Evolutionary conservation across 2,113 vertebrate genomes (phyloP).

Genomic region (Phyllostomus discolor): DNA sequence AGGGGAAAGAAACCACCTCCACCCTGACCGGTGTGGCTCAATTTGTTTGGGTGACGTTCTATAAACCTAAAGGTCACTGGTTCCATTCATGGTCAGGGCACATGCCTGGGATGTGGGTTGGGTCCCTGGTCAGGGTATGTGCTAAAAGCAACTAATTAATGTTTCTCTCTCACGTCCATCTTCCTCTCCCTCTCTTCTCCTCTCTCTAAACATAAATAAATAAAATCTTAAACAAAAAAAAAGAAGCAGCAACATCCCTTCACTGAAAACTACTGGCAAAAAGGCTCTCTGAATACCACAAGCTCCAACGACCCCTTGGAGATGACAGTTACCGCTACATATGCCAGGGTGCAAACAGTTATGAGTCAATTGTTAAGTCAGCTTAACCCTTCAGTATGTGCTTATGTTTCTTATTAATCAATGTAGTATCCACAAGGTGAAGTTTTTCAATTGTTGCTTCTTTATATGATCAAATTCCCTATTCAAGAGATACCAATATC

Average conservation of each 20-base stretch:
- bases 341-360: not conserved
- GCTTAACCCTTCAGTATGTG: not conserved
- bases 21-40: too few species aligned
- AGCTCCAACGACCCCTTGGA: not conserved
- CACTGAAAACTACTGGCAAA: not conserved
- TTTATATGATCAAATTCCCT: not conserved
- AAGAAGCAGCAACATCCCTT: not conserved
- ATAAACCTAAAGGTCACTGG: too few species aligned
- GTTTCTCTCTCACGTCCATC: too few species aligned
- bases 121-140: too few species aligned
- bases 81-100: too few species aligned
- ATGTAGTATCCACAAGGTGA: not conserved
- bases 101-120: too few species aligned
- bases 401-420: not conserved
- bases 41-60: too few species aligned
- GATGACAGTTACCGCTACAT: not conserved
- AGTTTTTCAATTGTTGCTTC: not conserved
- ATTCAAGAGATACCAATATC: not conserved
- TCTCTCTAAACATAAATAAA: too few species aligned
- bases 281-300: not conserved
- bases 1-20: not conserved
- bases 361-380: not conserved
- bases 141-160: too few species aligned
- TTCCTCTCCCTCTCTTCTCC: too few species aligned
- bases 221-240: not conserved